Base-by-base conservation (phyloP, 2,797 vertebrate species). In the Mionectes olivaceus region DNA sequence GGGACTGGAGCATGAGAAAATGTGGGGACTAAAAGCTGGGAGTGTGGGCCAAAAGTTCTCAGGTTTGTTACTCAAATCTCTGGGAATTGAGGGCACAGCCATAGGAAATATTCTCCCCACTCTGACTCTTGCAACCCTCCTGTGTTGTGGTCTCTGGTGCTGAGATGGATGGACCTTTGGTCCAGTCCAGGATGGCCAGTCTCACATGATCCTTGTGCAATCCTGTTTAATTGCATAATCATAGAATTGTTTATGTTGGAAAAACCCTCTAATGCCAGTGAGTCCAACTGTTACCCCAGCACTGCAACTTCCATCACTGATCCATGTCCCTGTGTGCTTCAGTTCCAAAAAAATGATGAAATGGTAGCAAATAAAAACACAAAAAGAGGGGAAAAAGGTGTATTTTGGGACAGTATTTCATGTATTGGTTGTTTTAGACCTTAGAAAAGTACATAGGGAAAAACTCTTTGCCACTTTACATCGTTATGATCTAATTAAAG, bases 401-500 rank as follows among this genome's bases (percentile, higher is more conserved):
- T 19, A 1, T 75, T 28, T 65, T 1, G 1, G 23, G 32, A 9
- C 27, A 56, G 7, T 28, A 69, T 63, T 86, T 88, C 13, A 63
- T 16, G 19, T 27, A 41, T 4, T 16, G 24, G 7, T 67, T 9
- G 43, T 68, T 67, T 69, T 18, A 67, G 35, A n/a, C 30, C 22
- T 52, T 17, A 13, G 32, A 59, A 73, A 84, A 6, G 3, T 22
- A 13, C 4, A 1, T 3, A 10, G 25, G 28, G 46, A 96, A 97
- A 97, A 95, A 94, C 94, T 92, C 89, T 85, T 97, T 83, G 96
- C 95, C 89, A 87, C 96, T 98, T 97, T 89, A 83, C 87, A 92
- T 85, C 91, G 88, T 96, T 98, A 97, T 98, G 97, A 98, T 97
- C 98, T 98, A 98, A 98, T 98, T 98, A 98, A 98, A 98, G 97